Percentiles rank a stretch among this genome's conserved stretches.
phyloP scores from a whole-genome alignment of 1,140 invertebrate species.

The Procambarus clarkii region DNA sequence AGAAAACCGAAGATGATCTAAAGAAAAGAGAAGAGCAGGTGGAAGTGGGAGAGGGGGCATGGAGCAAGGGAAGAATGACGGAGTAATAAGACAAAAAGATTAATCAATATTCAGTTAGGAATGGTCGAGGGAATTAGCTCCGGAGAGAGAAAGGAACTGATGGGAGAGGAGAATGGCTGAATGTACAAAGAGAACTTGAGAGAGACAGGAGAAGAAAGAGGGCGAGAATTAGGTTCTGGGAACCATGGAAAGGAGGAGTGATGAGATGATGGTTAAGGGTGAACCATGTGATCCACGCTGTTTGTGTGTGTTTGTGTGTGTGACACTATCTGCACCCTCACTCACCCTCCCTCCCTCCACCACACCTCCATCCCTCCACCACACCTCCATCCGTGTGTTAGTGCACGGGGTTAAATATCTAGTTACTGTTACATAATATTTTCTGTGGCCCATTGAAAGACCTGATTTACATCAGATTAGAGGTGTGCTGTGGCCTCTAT shows the following conservation, averaged over 20 bases:
- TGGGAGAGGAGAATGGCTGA: too few relatives aligned
- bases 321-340: too few relatives aligned
- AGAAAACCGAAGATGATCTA: not conserved
- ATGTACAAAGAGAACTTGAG: not conserved
- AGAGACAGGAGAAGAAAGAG: constrained; percentile 22
- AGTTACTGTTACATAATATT: too few relatives aligned
- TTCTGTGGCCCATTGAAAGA: too few relatives aligned
- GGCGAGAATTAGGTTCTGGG: constrained; percentile 6
- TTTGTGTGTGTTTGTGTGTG: not conserved
- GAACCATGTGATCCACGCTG: too few relatives aligned
- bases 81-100: not conserved
- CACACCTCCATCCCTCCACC: not conserved
- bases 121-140: too few relatives aligned
- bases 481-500: too few relatives aligned
- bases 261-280: not conserved
- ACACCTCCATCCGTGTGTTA: too few relatives aligned
- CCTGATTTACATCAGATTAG: too few relatives aligned
- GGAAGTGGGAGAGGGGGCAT: not conserved
- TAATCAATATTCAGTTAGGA: not conserved
- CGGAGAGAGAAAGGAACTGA: not conserved
- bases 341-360: not conserved
- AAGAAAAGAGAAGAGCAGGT: not conserved
- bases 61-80: not conserved
- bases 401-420: too few relatives aligned
- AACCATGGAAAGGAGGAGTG: not conserved